Percentiles rank a stretch among this genome's conserved stretches.
Conservation (phyloP, 2,797 vertebrate genomes). For the Atherinosoma microstoma region DNA sequence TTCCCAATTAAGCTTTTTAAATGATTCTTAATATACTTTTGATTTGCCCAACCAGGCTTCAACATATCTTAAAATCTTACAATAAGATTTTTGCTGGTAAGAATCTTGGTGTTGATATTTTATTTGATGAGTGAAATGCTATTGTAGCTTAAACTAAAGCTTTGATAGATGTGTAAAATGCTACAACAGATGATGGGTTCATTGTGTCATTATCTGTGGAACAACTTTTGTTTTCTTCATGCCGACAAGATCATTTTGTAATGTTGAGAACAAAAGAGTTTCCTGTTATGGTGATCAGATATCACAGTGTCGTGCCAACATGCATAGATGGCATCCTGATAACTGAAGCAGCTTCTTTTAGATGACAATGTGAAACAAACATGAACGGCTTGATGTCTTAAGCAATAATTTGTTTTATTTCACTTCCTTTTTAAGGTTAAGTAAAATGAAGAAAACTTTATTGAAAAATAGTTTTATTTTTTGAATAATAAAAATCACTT, state of each 20-base stretch:
- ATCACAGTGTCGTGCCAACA: background rate
- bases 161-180: background rate
- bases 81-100: background rate
- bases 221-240: background rate
- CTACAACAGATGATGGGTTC: background rate
- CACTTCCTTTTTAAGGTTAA: too few species aligned
- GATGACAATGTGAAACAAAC: background rate
- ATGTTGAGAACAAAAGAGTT: constrained; percentile 8
- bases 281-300: constrained; percentile 9
- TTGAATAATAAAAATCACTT: too few species aligned
- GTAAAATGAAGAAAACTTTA: too few species aligned
- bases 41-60: too few species aligned
- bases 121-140: background rate
- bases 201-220: background rate
- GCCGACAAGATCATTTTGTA: too few species aligned
- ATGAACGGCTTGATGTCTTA: background rate
- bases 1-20: background rate
- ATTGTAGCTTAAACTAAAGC: too few species aligned
- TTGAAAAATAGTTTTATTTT: too few species aligned
- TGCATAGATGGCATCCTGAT: constrained; percentile 8
- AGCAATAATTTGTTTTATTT: too few species aligned
- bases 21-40: background rate
- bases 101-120: background rate
- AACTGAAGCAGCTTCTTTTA: background rate
- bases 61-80: background rate